Percentiles rank a stretch among this genome's conserved stretches.
Conservation (phyloP, 2,888 invertebrate species). For the Xylocampa areola region DNA sequence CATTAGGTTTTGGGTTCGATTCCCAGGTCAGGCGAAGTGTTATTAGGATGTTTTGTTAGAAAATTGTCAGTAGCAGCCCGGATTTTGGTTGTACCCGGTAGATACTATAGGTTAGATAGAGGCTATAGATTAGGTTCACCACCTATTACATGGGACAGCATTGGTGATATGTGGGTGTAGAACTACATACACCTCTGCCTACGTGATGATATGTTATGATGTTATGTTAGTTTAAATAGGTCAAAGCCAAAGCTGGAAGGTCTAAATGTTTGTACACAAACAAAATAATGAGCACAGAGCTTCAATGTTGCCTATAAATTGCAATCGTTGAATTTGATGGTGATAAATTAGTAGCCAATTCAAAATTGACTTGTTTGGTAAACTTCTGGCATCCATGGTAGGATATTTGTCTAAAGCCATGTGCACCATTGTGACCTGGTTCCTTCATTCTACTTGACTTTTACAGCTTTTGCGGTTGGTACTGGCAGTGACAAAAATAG, state of each 20-base stretch:
- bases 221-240: neutral
- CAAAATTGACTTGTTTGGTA: conserved; percentile 35
- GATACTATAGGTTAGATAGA: no score
- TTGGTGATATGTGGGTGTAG: no score
- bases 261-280: conserved; percentile 14
- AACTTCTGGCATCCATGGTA: conserved; percentile 33
- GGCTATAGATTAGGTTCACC: no score
- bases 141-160: no score
- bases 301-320: conserved; percentile 15
- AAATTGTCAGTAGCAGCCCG: no score
- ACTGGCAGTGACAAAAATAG: no score
- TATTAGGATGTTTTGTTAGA: no score
- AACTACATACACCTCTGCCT: no score
- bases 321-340: conserved; percentile 5
- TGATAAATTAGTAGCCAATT: conserved; percentile 33
- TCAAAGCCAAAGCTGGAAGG: conserved; percentile 10
- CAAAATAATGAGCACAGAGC: conserved; percentile 14
- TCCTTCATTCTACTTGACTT: conserved; percentile 25
- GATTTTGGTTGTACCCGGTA: no score
- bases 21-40: no score
- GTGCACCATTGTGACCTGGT: conserved; percentile 19
- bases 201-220: no score
- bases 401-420: conserved; percentile 33
- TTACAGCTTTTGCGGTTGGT: conserved; percentile 19
- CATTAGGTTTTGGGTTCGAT: no score